Evolutionary conservation across 2,888 invertebrate genomes (phyloP).

Genomic region (Himalopsyche japonica): DNA sequence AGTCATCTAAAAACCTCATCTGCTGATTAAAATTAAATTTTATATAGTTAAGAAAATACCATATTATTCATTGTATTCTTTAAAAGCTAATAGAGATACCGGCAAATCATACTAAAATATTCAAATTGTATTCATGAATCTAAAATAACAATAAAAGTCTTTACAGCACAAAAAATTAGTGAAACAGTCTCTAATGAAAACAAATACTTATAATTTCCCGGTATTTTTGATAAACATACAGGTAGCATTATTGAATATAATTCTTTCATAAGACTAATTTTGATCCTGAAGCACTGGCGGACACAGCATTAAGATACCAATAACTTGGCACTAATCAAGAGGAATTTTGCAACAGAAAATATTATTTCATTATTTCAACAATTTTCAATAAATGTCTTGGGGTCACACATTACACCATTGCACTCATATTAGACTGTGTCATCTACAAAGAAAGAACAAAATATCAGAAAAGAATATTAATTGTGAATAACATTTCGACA

Average conservation of each 20-base stretch:
- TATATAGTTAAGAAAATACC: no score
- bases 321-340: background rate
- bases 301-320: background rate
- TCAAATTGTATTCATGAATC: no score
- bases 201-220: no score
- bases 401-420: background rate
- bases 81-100: no score
- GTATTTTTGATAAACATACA: background rate
- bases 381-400: conserved; percentile 2
- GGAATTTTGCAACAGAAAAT: background rate
- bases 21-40: no score
- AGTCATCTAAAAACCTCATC: no score
- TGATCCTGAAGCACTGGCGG: background rate
- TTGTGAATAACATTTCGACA: background rate
- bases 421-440: background rate
- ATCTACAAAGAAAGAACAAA: background rate
- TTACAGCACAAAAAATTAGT: no score
- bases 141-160: no score
- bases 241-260: background rate
- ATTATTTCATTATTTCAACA: background rate
- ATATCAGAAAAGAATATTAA: background rate
- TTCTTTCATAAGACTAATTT: background rate
- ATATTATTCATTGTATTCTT: no score
- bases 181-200: no score
- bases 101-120: no score